These are phyloP conservation scores for Remorina albescens DNA, from an alignment of 2,797 vertebrate genomes.

Conservation along the genomic window DNA sequence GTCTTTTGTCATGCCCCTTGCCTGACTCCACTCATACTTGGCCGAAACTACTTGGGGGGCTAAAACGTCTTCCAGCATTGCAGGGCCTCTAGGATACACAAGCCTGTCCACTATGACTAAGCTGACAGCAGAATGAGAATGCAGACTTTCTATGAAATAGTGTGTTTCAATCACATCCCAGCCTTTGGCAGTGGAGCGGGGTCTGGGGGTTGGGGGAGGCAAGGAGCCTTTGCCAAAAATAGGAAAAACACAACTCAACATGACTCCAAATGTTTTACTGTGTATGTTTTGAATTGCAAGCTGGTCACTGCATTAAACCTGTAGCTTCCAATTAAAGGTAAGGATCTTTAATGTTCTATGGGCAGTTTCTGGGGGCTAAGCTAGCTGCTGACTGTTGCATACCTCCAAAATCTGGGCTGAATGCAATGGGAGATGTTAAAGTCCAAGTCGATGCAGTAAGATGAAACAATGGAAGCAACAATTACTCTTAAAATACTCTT, in stretches of 20 bases:
- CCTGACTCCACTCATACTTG: background rate
- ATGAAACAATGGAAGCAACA: background rate
- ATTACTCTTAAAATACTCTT: background rate
- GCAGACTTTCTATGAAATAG: background rate
- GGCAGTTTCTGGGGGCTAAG: background rate
- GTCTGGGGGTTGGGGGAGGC: background rate
- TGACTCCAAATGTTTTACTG: background rate
- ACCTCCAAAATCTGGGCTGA: background rate
- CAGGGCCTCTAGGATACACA: background rate
- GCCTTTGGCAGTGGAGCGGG: background rate
- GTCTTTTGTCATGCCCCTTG: background rate
- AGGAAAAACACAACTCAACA: background rate
- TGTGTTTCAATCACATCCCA: background rate
- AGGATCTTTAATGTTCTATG: background rate
- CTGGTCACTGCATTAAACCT: background rate
- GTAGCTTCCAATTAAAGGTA: constrained; percentile 5
- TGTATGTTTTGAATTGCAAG: background rate
- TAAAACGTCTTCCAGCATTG: background rate
- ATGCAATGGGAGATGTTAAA: too few relatives aligned
- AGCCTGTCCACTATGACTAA: background rate
- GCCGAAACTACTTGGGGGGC: background rate
- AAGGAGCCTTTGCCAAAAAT: background rate
- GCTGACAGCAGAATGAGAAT: background rate
- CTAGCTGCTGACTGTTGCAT: constrained; percentile 10
- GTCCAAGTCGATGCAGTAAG: background rate